Evolutionary conservation across 30 jellyfish, hydroid and myxozoan species (phyloP).

Genomic region (Hydractinia echinata): DNA sequence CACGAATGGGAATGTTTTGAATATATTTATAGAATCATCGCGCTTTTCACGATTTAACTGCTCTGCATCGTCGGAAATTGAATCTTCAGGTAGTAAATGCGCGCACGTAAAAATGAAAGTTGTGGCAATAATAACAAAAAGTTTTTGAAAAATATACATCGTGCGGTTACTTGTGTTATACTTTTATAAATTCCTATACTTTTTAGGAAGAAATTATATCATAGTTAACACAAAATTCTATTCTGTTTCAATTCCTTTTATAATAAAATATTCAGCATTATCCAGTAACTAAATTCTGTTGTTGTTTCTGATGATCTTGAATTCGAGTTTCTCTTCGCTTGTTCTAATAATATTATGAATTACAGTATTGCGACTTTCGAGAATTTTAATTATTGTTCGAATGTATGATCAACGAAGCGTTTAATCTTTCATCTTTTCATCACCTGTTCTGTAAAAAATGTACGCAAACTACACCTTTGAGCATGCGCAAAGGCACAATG

Average conservation of each 20-base stretch:
- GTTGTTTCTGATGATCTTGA: too few species aligned
- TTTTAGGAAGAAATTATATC: not conserved
- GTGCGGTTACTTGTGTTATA: too few species aligned
- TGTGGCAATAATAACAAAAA: not conserved
- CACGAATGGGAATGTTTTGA: conserved; percentile 40
- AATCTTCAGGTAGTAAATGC: conserved; percentile 57
- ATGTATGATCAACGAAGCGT: conserved; percentile 13
- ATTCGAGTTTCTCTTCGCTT: not conserved
- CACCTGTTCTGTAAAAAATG: not conserved
- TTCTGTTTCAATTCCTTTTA: too few species aligned
- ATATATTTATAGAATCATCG: conserved; percentile 49
- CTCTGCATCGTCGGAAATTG: conserved; percentile 62
- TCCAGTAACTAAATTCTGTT: too few species aligned
- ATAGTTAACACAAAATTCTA: not conserved
- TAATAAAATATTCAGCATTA: too few species aligned
- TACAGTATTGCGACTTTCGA: not conserved
- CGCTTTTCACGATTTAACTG: conserved; percentile 50
- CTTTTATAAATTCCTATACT: not conserved
- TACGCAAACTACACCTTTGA: too few species aligned
- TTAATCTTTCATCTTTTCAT: conserved; percentile 19
- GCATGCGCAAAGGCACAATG: too few species aligned
- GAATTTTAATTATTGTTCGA: not conserved
- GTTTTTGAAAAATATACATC: not conserved
- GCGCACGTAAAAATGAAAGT: not conserved
- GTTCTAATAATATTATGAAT: not conserved